phyloP scores from a whole-genome alignment of 2,888 invertebrate genomes.

The Hypomecis punctinalis region DNA sequence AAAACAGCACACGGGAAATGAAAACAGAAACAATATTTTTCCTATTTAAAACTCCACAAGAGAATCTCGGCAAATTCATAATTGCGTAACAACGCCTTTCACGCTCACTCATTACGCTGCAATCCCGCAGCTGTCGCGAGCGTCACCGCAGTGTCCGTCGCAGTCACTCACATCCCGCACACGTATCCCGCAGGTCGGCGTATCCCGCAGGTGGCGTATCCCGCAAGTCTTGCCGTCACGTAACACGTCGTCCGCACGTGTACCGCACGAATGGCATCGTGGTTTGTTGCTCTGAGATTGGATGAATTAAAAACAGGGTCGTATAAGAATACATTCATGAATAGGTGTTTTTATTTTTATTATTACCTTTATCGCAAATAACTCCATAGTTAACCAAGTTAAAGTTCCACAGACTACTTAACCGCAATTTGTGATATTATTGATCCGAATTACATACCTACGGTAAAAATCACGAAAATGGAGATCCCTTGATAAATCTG shows the following conservation, averaged over 20 bases:
- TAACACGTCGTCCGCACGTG: conserved; percentile 10
- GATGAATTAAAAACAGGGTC: conserved; percentile 38
- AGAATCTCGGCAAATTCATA: background rate
- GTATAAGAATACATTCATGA: conserved; percentile 11
- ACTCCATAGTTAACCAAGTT: too few relatives aligned
- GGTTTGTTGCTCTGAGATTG: conserved; percentile 39
- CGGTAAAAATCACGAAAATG: too few relatives aligned
- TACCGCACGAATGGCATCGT: conserved; percentile 40
- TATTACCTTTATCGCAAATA: too few relatives aligned
- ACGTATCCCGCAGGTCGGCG: conserved; percentile 9
- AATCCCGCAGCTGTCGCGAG: conserved; percentile 45
- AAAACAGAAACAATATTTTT: background rate
- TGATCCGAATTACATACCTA: too few relatives aligned
- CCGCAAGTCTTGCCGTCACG: background rate
- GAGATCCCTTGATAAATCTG: too few relatives aligned
- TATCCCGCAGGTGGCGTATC: background rate
- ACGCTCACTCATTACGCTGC: conserved; percentile 24
- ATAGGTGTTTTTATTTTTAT: background rate
- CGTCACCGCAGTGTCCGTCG: conserved; percentile 34
- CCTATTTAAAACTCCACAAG: background rate
- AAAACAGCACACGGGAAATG: background rate
- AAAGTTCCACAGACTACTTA: too few relatives aligned
- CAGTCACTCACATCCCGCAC: background rate
- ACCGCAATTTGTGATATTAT: too few relatives aligned
- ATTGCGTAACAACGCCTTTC: conserved; percentile 6